phyloP scores from a whole-genome alignment of 2,888 invertebrate species.

The Eurytoma californica region DNA sequence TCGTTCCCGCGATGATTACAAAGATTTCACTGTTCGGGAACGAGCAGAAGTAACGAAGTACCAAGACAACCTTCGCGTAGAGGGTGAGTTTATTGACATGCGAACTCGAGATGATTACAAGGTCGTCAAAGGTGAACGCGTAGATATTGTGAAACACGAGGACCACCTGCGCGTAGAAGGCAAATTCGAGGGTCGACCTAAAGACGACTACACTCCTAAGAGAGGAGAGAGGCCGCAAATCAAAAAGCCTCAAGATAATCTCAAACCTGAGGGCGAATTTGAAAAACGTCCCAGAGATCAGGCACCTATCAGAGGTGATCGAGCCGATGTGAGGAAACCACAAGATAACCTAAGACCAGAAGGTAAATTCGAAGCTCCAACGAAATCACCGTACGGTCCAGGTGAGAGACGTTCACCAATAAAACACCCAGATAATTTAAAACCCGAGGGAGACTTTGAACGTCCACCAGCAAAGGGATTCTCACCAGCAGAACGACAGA shows the following conservation, averaged over 20 bases:
- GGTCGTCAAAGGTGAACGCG: slow-evolving; percentile 77
- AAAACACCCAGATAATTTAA: slow-evolving; percentile 74
- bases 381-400: slow-evolving; percentile 66
- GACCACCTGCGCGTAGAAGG: slow-evolving; percentile 72
- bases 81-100: slow-evolving; percentile 78
- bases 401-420: slow-evolving; percentile 78
- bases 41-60: slow-evolving; percentile 74
- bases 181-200: slow-evolving; percentile 60
- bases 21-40: slow-evolving; percentile 72
- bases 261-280: slow-evolving; percentile 60
- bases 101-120: slow-evolving; percentile 76
- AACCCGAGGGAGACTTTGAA: slow-evolving; percentile 76
- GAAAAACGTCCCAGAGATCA: slow-evolving; percentile 59
- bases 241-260: slow-evolving; percentile 77
- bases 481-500: slow-evolving; percentile 73
- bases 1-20: slow-evolving; percentile 75
- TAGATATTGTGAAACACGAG: slow-evolving; percentile 75
- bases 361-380: slow-evolving; percentile 74
- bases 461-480: slow-evolving; percentile 57
- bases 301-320: slow-evolving; percentile 65
- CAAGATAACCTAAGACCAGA: slow-evolving; percentile 75
- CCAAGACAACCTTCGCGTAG: slow-evolving; percentile 77
- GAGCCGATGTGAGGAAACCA: slow-evolving; percentile 68
- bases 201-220: slow-evolving; percentile 63
- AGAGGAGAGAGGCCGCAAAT: slow-evolving; percentile 75